Evolutionary conservation across 2,888 invertebrate genomes (phyloP), one percentile per base, ranked within the genome.

Genomic region (Isotomurus palustris): DNA sequence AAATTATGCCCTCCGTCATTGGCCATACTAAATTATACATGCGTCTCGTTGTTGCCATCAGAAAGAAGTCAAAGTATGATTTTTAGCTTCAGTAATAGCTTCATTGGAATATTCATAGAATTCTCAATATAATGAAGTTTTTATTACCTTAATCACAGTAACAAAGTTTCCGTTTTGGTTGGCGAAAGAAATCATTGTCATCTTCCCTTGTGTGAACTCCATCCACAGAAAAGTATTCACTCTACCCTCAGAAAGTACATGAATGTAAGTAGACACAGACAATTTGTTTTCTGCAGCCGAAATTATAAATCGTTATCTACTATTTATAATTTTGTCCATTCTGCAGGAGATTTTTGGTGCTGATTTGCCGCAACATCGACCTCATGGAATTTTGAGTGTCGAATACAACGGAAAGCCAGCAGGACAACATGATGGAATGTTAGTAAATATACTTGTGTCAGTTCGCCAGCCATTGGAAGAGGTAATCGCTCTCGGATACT

Each of bases 341-440:
- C n/a, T n/a, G n/a, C 66, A 81, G 81, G 89, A 92, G 76, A 83
- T 92, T 73, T 92, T 92, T 79, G 91, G 91, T 21, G 85, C 88
- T 53, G 90, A 88, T 74, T 83, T 91, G 25, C 87, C 90, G 0
- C 84, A 86, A 62, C 92, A 92, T 74, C 81, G 87, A 69, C 91
- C 91, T 0, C 82, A 87, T 71, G 92, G 92, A 0, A 74, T 91
- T 25, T 76, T 92, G 27, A 85, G 85, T 65, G 56, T 74, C 8
- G 74, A 74, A 56, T 73, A 73, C 62, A 70, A 69, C 49, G 73
- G 73, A 3, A 45, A 24, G 8, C 29, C 45, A 12, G 45, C 45
- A 4, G 71, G 70, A 17, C 71, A 72, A 54, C 69, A 81, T 62
- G 91, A 92, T 77, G 92, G 92, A 0, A 80, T 87, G 57, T 91